Evolutionary conservation across 2,888 invertebrate genomes (phyloP), one percentile per base, ranked within the genome.

Genomic region (Carabus problematicus): DNA sequence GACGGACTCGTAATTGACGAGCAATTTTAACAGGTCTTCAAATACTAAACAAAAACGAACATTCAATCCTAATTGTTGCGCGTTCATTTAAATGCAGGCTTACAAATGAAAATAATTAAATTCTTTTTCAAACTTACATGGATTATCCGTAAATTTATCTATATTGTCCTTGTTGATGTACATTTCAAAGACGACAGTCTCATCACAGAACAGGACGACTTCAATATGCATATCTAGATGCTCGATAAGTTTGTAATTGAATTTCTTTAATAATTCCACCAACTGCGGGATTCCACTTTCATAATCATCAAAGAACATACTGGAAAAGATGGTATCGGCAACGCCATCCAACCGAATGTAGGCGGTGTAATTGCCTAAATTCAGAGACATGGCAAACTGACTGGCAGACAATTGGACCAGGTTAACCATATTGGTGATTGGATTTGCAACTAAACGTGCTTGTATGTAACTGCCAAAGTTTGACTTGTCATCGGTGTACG

Each of bases 391-490:
- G 8, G 67, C 67, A 19, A 40, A 52, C 4, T 52, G 39, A 40
- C 18, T 52, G 39, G n/a, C 40, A 16, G 42, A 19, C 9, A 67
- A 6, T 41, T 67, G 59, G 4, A 59, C 2, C 9, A 52, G 47
- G 29, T 40, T 67, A 11, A 41, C n/a, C 1, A 41, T 16, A 43
- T 60, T 60, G 8, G 89, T 89, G 42, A 84, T 81, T 0, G 87
- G 84, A 76, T 90, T 89, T 0, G 89, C 91, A 2, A 91, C 85
- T 9, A 88, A 84, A 71, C 90, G 81, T 19, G 88, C 82, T 73
- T 88, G 86, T 12, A 87, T 73, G 81, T 87, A 82, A 1, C 86
- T 85, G 0, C 87, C 87, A 67, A 86, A 85, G 61, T 87, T 86
- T 70, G 85, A 85, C 85, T 0, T 85, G 85, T n/a, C n/a, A 74